phyloP scores from a whole-genome alignment of 2,797 vertebrate species.

The Chelonia mydas region DNA sequence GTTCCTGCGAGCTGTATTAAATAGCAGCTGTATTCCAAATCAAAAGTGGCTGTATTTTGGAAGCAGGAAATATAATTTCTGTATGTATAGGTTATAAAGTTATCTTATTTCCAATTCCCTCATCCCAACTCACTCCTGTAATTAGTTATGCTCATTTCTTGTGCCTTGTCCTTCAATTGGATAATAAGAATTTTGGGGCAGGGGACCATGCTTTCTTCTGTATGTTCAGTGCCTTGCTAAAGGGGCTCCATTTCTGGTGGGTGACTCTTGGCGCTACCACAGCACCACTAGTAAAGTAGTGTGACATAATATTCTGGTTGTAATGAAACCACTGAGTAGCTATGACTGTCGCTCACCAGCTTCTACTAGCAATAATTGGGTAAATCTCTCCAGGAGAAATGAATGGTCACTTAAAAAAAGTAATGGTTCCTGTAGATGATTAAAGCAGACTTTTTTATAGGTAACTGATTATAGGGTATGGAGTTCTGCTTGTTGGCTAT shows the following conservation, averaged over 20 bases:
- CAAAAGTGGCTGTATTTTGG: slow-evolving; percentile 10
- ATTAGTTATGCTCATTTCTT: background rate
- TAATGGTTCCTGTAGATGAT: background rate
- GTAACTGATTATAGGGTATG: background rate
- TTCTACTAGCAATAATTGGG: background rate
- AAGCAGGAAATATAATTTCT: background rate
- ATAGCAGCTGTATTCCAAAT: slow-evolving; percentile 27
- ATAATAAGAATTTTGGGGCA: background rate
- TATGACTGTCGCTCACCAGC: background rate
- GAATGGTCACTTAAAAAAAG: background rate
- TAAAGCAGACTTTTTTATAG: background rate
- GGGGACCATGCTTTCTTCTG: background rate
- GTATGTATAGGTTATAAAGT: slow-evolving; percentile 23
- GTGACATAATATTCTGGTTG: background rate
- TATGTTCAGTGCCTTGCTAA: background rate
- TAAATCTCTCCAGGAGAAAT: background rate
- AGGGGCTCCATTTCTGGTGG: slow-evolving; percentile 5
- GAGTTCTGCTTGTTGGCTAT: background rate
- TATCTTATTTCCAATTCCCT: background rate
- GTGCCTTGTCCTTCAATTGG: background rate
- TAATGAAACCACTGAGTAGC: slow-evolving; percentile 38
- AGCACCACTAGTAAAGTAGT: background rate
- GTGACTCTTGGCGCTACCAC: background rate
- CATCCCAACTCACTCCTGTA: background rate
- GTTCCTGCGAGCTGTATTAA: slow-evolving; percentile 16